Evolutionary conservation across 2,888 invertebrate genomes (phyloP), one percentile per base, ranked within the genome.

Genomic region (Halictus quadricinctus): DNA sequence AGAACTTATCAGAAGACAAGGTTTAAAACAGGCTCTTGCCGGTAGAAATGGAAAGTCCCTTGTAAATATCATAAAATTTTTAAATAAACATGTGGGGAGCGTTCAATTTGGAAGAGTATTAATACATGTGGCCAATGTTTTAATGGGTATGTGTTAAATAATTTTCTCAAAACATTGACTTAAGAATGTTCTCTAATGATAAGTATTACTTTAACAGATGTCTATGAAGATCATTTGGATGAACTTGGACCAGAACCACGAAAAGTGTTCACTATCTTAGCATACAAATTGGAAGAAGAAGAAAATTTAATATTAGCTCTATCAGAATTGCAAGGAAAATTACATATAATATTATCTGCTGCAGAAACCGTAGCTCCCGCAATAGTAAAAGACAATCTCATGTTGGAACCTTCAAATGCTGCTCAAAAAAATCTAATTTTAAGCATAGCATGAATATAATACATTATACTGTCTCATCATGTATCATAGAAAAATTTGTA

Each of bases 1-100:
- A 93, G 99, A 99, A 95, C 95, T 99, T 85, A 97, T 97, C n/a
- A 96, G 97, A 91, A 96, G 99, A 80, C 96, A 97, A 93, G 97
- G 97, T 0, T 95, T 99, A 36, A 95, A 96, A 91, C 95, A 96
- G 85, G 98, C 98, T 0, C 95, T 99, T 72, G 96, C 96, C 72
- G 97, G 97, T 3, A 95, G 98, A 82, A 96, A 96, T 82, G 96
- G 97, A 76, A 96, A 96, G 87, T 96, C 96, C 1, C 94, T 98
- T 48, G 95, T 95, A 10, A 95, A 95, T 81, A 95, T 99, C 80
- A 94, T 99, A 13, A 96, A 96, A 85, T 99, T 98, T 94, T 95
- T 98, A n/a, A 96, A 96, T 88, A 96, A 95, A 83, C 95, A 97
- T 92, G 95, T 98, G 76, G 96, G 97, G 58, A 97, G 97, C 92